These are phyloP conservation scores for Montipora efflorescens DNA, from an alignment of 64 coral and sea anemone genomes.

Conservation along the genomic window DNA sequence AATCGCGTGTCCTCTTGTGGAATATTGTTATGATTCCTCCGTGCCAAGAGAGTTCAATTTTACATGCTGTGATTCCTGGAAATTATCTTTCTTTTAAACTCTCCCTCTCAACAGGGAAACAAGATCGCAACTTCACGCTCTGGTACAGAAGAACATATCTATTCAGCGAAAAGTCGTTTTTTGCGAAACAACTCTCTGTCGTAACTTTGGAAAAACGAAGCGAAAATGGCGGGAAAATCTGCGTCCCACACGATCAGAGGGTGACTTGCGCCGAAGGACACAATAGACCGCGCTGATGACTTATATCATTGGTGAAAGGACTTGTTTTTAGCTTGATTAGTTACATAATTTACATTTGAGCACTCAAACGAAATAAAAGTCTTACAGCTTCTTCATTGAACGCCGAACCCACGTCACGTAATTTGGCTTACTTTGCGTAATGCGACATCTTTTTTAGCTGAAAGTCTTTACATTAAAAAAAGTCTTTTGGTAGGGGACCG, in stretches of 20 bases:
- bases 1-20: too few species aligned
- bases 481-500: too few species aligned
- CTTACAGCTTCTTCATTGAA: too few species aligned
- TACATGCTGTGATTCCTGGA: too few species aligned
- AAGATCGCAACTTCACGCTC: neutral
- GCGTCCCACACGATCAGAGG: conserved; percentile 18
- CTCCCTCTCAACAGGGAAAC: neutral
- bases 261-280: neutral
- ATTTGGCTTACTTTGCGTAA: too few species aligned
- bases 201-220: neutral
- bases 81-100: neutral
- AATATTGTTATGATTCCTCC: too few species aligned
- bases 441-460: too few species aligned
- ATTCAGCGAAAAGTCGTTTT: neutral
- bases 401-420: too few species aligned
- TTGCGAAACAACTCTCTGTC: neutral
- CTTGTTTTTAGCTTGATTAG: neutral
- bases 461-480: too few species aligned
- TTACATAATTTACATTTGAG: too few species aligned
- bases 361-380: neutral
- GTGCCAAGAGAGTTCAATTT: too few species aligned
- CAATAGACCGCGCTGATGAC: neutral
- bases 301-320: neutral
- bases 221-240: conserved; percentile 25
- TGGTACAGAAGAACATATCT: neutral